Percentiles rank a stretch among this genome's conserved stretches.
These are phyloP conservation scores for Chelonus formosanus DNA, from an alignment of 2,888 invertebrate species.

Conservation along the genomic window DNA sequence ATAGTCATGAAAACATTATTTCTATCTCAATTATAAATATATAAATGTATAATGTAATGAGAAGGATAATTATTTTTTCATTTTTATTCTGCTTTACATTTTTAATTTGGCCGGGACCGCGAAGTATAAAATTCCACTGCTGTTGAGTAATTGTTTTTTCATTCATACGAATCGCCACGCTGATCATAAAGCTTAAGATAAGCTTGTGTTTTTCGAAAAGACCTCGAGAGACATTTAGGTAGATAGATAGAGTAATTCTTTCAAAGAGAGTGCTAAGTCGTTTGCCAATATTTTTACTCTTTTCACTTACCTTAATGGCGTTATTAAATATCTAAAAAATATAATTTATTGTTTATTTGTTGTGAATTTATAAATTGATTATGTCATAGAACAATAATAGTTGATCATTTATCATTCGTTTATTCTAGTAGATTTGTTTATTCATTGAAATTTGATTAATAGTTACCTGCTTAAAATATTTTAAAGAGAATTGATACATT, in stretches of 20 bases:
- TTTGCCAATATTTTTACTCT: constrained; percentile 71
- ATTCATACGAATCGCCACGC: constrained; percentile 78
- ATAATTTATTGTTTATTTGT: background rate
- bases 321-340: constrained; percentile 69
- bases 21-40: background rate
- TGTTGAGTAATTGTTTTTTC: constrained; percentile 69
- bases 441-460: constrained; percentile 4
- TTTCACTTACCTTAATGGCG: constrained; percentile 81
- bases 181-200: constrained; percentile 86
- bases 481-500: constrained; percentile 95
- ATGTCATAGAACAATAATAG: no score
- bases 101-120: constrained; percentile 74
- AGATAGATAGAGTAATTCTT: constrained; percentile 84
- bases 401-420: no score
- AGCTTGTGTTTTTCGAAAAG: constrained; percentile 91
- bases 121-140: constrained; percentile 82
- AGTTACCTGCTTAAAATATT: constrained; percentile 80
- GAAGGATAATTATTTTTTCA: constrained; percentile 44
- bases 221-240: constrained; percentile 88
- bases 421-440: background rate
- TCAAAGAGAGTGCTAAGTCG: constrained; percentile 76
- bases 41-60: constrained; percentile 8
- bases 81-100: constrained; percentile 60
- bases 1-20: constrained; percentile 43
- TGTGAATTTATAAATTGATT: no score